Evolutionary conservation across 2,113 vertebrate genomes (phyloP).

Genomic region (Chaetops frenatus): DNA sequence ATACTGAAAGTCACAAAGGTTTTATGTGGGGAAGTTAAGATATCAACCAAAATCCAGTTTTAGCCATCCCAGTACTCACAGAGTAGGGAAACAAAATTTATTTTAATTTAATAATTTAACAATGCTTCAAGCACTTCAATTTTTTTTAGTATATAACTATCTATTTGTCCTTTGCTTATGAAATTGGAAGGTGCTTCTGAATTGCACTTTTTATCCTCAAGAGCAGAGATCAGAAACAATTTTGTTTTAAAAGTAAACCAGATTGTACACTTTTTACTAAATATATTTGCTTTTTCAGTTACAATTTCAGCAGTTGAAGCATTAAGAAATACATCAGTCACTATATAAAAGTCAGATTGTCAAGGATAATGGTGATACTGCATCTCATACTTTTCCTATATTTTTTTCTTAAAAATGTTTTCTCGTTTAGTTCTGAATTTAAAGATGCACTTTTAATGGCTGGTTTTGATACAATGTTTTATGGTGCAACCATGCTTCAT

Average conservation of each 20-base stretch:
- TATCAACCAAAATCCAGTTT: not conserved
- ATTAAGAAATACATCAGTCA: not conserved
- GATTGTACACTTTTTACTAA: not conserved
- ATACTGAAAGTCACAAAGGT: not conserved
- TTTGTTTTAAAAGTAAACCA: not conserved
- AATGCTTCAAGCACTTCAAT: not conserved
- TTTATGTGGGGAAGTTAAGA: not conserved
- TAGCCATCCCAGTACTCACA: not conserved
- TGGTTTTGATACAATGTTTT: not conserved
- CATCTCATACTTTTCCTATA: not conserved
- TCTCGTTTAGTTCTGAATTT: not conserved
- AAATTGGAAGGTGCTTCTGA: not conserved
- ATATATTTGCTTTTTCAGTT: not conserved
- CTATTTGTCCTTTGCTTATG: not conserved
- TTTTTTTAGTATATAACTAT: not conserved
- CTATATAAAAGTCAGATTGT: not conserved
- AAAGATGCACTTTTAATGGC: not conserved
- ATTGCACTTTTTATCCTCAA: not conserved
- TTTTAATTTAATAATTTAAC: not conserved
- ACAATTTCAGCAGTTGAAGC: not conserved
- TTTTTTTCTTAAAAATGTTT: not conserved
- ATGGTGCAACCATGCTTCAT: not conserved
- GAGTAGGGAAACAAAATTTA: not conserved
- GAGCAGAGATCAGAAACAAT: not conserved
- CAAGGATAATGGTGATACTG: not conserved